Conservation (phyloP, 2,797 vertebrate genomes). For the Calcarius lapponicus region DNA sequence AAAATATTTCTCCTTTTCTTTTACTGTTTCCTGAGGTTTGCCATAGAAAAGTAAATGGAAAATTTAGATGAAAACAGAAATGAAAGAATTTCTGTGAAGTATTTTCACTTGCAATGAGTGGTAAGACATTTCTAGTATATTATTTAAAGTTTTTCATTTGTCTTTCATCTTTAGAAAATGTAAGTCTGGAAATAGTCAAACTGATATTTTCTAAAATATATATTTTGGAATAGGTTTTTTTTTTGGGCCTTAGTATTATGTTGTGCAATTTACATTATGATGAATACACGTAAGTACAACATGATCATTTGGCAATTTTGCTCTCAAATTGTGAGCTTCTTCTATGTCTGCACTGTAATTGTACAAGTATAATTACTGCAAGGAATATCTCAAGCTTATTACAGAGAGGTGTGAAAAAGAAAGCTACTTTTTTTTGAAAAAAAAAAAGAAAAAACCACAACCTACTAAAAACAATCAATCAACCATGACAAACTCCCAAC, state of each 20-base stretch:
- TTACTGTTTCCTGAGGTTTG: not conserved
- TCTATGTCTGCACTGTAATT: not conserved
- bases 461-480: not conserved
- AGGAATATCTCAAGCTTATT: not conserved
- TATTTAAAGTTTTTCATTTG: not conserved
- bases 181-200: not conserved
- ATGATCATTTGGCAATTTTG: not conserved
- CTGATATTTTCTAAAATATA: not conserved
- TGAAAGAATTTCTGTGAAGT: not conserved
- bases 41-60: not conserved
- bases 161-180: not conserved
- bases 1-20: not conserved
- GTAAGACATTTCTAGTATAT: not conserved
- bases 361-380: not conserved
- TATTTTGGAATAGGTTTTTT: not conserved
- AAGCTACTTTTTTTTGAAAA: fast-evolving
- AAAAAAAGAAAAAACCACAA: fast-evolving
- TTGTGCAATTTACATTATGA: not conserved
- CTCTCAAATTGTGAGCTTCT: not conserved
- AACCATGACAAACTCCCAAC: not conserved
- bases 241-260: not conserved
- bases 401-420: not conserved
- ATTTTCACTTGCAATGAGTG: not conserved
- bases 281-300: not conserved
- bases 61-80: not conserved